Evolutionary conservation across 2,113 vertebrate species (phyloP), one percentile per base, ranked within the genome.

Genomic region (Bubo blakistoni): DNA sequence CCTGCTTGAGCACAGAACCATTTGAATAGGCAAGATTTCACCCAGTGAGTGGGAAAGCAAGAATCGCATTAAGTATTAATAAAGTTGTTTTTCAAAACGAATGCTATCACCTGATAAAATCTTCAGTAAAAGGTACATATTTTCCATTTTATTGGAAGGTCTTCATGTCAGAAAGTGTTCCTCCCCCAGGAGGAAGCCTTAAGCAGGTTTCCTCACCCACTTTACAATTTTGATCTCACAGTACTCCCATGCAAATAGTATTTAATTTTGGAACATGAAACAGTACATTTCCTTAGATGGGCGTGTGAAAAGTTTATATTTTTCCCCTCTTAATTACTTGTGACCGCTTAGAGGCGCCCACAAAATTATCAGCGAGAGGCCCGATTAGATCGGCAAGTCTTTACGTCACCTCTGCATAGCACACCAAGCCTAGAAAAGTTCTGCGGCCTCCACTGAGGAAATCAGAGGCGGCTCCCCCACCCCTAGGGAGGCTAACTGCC

Each of bases 261-360:
- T 13, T 57, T 79, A 27, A 66, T 42, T 79, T 1, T 16, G n/a
- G 36, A 9, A 10, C 21, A 46, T 0, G 5, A 88, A 91, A 59
- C 20, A 51, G 20, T 15, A 3, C 10, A 6, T 42, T 67, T 57
- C 55, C 47, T 55, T 51, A 61, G 5, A 13, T 0, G 6, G 4
- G 4, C 3, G 7, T 11, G 18, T 21, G 51, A 30, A 54, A 67
- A 63, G 15, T 15, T 44, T 3, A 49, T 40, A 54, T 42, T 8
- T 26, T 4, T 6, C 13, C 22, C 3, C 9, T n/a, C 10, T 10
- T 38, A 19, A 32, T 62, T 58, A 66, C 7, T 40, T 20, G 16
- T 13, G 12, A 42, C 14, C 1, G 8, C 44, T 74, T 20, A 67
- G 29, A 72, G 70, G 0, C 4, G 1, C 9, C n/a, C 34, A 26